Conservation (phyloP, 2,113 vertebrate genomes). For the Indri indri region DNA sequence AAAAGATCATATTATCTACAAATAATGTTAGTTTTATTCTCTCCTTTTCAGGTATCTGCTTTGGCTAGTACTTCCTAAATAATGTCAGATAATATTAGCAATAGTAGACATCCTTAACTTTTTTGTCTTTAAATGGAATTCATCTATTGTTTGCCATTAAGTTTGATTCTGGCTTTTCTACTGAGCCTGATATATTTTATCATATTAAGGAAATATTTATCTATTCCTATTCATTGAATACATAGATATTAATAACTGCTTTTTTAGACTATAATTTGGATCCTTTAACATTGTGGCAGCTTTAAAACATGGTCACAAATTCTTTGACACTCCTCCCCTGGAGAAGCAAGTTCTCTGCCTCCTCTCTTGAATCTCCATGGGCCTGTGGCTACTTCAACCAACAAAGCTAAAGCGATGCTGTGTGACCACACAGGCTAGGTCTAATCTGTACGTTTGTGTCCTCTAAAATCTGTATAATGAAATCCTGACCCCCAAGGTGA, state of each 20-base stretch:
- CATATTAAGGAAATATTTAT: neutral
- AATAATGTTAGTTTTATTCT: neutral
- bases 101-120: neutral
- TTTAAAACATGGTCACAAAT: neutral
- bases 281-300: neutral
- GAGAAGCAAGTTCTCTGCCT: neutral
- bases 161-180: neutral
- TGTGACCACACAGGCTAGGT: neutral
- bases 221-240: neutral
- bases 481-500: neutral
- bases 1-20: neutral
- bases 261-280: neutral
- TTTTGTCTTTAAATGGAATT: neutral
- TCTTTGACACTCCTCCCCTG: neutral
- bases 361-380: neutral
- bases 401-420: neutral
- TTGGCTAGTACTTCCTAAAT: neutral
- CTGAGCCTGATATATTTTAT: neutral
- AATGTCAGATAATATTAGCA: neutral
- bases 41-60: neutral
- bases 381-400: neutral
- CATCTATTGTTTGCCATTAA: neutral
- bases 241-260: neutral
- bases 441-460: neutral
- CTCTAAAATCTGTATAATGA: neutral